Percentiles rank a stretch among this genome's conserved stretches.
phyloP scores from a whole-genome alignment of 2,113 vertebrate genomes.

The Pongo pygmaeus region DNA sequence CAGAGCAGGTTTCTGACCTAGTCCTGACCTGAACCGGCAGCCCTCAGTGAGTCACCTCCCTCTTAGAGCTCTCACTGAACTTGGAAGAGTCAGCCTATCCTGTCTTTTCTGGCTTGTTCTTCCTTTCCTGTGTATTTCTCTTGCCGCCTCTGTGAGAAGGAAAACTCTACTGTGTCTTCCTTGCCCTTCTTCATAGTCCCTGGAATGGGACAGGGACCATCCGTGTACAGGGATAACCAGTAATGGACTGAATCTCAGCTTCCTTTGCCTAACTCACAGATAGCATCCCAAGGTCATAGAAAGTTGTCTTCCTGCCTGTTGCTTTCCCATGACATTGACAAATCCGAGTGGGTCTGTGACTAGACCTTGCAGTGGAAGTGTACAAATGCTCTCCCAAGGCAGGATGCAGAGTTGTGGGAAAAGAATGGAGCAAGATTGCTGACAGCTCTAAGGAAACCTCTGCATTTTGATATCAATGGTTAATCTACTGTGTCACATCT shows the following conservation, averaged over 20 bases:
- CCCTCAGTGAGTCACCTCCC: background rate
- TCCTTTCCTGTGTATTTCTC: background rate
- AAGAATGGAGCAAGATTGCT: constrained; percentile 31
- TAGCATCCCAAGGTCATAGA: background rate
- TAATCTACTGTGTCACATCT: constrained; percentile 82
- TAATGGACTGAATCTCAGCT: background rate
- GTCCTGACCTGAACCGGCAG: background rate
- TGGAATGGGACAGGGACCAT: background rate
- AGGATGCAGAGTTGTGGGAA: background rate
- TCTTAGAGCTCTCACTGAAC: background rate
- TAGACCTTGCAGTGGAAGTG: background rate
- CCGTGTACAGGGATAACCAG: background rate
- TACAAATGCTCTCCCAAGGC: background rate
- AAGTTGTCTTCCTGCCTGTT: constrained; percentile 30
- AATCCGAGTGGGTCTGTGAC: background rate
- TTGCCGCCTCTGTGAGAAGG: background rate
- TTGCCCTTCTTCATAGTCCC: background rate
- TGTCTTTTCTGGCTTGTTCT: background rate
- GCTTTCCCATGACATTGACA: background rate
- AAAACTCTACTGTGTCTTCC: background rate
- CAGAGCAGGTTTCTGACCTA: constrained; percentile 8
- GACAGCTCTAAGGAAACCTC: constrained; percentile 29
- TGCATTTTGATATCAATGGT: constrained; percentile 66
- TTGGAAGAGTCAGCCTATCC: background rate
- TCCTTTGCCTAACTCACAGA: background rate